Conservation (phyloP, 2,113 vertebrate species). For the Tychaedon coryphoeus region DNA sequence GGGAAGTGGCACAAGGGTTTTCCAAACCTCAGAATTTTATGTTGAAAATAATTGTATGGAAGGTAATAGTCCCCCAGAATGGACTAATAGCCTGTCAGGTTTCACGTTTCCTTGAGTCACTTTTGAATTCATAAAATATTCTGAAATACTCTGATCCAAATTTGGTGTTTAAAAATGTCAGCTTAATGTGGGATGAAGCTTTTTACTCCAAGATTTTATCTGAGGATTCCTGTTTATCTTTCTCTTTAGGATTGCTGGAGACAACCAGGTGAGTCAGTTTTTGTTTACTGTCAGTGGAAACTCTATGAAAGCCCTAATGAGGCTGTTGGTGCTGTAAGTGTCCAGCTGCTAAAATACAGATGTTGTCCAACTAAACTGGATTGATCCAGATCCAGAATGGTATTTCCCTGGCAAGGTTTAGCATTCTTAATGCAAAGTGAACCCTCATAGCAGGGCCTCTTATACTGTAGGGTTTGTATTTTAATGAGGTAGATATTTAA, state of each 20-base stretch:
- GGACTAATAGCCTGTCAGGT: not conserved
- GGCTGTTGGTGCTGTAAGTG: not conserved
- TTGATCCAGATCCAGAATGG: constrained; percentile 41
- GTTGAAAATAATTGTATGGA: constrained; percentile 21
- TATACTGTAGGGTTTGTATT: constrained; percentile 47
- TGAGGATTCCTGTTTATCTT: not conserved
- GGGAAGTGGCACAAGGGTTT: not conserved
- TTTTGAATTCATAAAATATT: not conserved
- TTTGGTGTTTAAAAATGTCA: not conserved
- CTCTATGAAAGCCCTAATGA: not conserved
- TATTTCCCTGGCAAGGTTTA: constrained; percentile 57
- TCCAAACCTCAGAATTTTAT: constrained; percentile 10
- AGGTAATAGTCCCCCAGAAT: constrained; percentile 21
- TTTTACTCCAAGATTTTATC: not conserved
- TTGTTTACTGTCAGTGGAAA: not conserved
- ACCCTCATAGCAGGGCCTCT: constrained; percentile 58
- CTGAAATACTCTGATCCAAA: not conserved
- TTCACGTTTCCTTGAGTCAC: not conserved
- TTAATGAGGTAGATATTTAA: constrained; percentile 75
- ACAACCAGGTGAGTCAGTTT: not conserved
- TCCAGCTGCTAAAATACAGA: constrained; percentile 48
- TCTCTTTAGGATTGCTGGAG: not conserved
- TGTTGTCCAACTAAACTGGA: constrained; percentile 22
- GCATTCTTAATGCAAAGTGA: constrained; percentile 57
- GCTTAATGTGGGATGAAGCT: not conserved